These are phyloP conservation scores for Plemyria rubiginata DNA, from an alignment of 2,888 invertebrate species.

Conservation along the genomic window DNA sequence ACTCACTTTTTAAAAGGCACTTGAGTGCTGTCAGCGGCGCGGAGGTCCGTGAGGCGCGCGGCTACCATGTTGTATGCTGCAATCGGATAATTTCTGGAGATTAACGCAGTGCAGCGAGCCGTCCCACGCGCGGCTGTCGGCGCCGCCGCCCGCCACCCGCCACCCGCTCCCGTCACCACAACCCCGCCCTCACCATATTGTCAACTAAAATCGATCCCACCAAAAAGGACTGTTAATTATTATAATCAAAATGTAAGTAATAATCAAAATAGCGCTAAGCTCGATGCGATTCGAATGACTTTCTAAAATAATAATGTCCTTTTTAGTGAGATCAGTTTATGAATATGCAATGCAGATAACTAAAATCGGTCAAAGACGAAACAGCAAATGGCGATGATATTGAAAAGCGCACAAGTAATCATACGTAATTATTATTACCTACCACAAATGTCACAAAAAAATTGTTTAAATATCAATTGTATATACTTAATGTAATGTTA, in stretches of 20 bases:
- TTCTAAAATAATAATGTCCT: constrained; percentile 35
- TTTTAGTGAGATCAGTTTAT: constrained; percentile 41
- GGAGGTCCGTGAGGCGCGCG: constrained; percentile 96
- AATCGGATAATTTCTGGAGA: constrained; percentile 89
- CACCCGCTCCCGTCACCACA: constrained; percentile 48
- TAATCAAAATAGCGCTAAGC: constrained; percentile 35
- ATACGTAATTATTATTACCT: constrained; percentile 1
- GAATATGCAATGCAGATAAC: constrained; percentile 42
- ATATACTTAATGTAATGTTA: too few species aligned
- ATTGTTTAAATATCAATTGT: too few species aligned
- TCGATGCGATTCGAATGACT: constrained; percentile 25
- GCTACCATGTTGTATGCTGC: constrained; percentile 99
- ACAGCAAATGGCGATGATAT: constrained; percentile 16
- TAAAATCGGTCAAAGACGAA: constrained; percentile 12
- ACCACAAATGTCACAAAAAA: neutral
- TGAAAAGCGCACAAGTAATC: constrained; percentile 24
- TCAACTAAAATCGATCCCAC: constrained; percentile 69
- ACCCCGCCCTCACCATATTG: constrained; percentile 79
- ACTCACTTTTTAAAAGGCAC: constrained; percentile 99
- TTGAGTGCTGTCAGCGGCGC: constrained; percentile 97
- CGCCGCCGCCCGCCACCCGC: constrained; percentile 42
- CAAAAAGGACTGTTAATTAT: constrained; percentile 44
- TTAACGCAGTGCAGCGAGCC: constrained; percentile 74
- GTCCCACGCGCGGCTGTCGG: constrained; percentile 46
- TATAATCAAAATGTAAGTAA: constrained; percentile 10